A percentile compares a stretch with the other conserved stretches of the same genome.
These are phyloP conservation scores for Hydra vulgaris DNA, from an alignment of 30 jellyfish, hydroid and myxozoan species.

Conservation along the genomic window DNA sequence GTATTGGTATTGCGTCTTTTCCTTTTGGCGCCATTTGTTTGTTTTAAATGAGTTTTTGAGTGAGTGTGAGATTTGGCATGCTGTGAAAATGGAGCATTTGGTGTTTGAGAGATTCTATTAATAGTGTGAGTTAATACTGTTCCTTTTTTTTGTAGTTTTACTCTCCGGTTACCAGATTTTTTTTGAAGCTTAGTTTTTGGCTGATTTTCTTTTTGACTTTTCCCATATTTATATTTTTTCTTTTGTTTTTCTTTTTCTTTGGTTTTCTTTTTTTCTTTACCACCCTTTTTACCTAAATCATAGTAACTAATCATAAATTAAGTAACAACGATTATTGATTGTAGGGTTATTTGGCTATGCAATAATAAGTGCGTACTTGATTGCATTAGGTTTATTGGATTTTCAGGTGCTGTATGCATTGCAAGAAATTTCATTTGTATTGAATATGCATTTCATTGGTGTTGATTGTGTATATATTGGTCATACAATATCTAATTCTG, in stretches of 20 bases:
- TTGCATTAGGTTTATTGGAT: too few species aligned
- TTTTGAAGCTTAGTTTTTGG: too few species aligned
- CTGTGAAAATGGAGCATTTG: constrained; percentile 73
- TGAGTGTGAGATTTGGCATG: constrained; percentile 81
- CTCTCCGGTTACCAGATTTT: background rate
- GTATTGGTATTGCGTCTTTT: constrained; percentile 44
- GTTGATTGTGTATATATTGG: too few species aligned
- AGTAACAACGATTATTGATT: too few species aligned
- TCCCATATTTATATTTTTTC: background rate
- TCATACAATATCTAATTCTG: too few species aligned
- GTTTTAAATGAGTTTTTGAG: constrained; percentile 66
- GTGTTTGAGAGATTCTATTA: constrained; percentile 80
- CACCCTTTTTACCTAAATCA: background rate
- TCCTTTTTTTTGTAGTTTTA: constrained; percentile 61
- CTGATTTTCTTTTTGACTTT: constrained; percentile 7
- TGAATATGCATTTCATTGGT: too few species aligned
- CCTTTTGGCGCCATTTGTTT: constrained; percentile 36
- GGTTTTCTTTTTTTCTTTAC: background rate
- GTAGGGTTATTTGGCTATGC: too few species aligned
- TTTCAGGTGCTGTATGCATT: too few species aligned
- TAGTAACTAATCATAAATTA: background rate
- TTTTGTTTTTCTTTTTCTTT: background rate
- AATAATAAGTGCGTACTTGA: too few species aligned
- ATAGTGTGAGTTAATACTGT: constrained; percentile 70
- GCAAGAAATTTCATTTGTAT: too few species aligned